Conservation (phyloP, 2,888 invertebrate species). For the Stictocephala bisonia region DNA sequence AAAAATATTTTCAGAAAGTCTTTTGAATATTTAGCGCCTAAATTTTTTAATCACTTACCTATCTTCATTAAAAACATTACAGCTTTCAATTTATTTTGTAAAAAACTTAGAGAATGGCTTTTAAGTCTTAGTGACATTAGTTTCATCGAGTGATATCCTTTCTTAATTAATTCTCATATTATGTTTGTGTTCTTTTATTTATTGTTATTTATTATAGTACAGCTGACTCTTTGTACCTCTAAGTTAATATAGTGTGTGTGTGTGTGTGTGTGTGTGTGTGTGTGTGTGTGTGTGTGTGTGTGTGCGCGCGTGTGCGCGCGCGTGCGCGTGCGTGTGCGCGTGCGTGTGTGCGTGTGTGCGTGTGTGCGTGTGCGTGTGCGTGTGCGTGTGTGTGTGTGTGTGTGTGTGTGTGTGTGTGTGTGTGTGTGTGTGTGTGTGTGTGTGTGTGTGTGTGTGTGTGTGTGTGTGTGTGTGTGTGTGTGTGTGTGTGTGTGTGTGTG, state of each 20-base stretch:
- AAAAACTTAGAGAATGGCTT: too few relatives aligned
- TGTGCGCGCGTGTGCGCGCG: background rate
- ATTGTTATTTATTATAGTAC: background rate
- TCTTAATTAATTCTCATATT: too few relatives aligned
- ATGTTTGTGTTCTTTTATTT: too few relatives aligned
- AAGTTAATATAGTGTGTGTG: too few relatives aligned
- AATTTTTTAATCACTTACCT: too few relatives aligned
- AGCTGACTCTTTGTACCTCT: too few relatives aligned
- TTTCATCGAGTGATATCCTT: too few relatives aligned
- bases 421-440: background rate
- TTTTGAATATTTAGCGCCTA: too few relatives aligned
- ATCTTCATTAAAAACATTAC: too few relatives aligned
- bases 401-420: background rate
- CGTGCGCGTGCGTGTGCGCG: background rate
- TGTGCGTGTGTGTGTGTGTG: conserved; percentile 10
- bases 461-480: conserved; percentile 9
- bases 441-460: background rate
- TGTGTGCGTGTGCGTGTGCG: background rate
- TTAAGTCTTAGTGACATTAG: too few relatives aligned
- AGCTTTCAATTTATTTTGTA: too few relatives aligned
- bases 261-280: conserved; percentile 13
- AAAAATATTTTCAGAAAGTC: too few relatives aligned
- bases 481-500: conserved; percentile 8
- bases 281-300: background rate
- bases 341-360: background rate